These are phyloP conservation scores for Campoplex nolae DNA, from an alignment of 2,888 invertebrate species.

Conservation along the genomic window DNA sequence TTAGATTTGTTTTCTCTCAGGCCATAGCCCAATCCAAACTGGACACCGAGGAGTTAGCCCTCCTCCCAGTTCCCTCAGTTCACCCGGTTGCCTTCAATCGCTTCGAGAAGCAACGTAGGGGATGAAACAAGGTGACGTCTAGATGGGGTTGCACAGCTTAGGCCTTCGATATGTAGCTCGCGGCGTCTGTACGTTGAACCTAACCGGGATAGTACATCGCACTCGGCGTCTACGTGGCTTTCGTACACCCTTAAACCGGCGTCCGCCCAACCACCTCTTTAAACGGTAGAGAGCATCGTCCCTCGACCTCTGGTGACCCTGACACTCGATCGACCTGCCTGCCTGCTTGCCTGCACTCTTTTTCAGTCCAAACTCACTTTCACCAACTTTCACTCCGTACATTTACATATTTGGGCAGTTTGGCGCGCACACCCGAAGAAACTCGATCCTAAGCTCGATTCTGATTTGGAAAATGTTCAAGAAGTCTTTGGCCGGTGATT, in stretches of 20 bases:
- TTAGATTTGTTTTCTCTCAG: slow-evolving; percentile 14
- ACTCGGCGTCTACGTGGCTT: slow-evolving; percentile 50
- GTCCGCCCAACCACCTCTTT: slow-evolving; percentile 10
- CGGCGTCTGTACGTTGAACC: slow-evolving; percentile 78
- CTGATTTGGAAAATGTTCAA: neutral
- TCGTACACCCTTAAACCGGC: slow-evolving; percentile 12
- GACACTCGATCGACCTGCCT: slow-evolving; percentile 55
- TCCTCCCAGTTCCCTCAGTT: slow-evolving; percentile 25
- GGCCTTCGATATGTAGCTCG: slow-evolving; percentile 50
- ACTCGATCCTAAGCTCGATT: neutral
- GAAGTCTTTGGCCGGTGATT: neutral
- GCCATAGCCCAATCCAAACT: slow-evolving; percentile 21
- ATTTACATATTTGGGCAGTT: neutral
- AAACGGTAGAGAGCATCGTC: slow-evolving; percentile 24
- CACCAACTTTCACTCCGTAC: neutral
- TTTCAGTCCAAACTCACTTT: slow-evolving; percentile 17
- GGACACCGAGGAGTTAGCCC: slow-evolving; percentile 26
- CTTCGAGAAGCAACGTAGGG: slow-evolving; percentile 37
- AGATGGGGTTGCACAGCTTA: slow-evolving; percentile 62
- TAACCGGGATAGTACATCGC: slow-evolving; percentile 67
- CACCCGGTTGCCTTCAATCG: slow-evolving; percentile 50
- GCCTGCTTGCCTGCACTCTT: slow-evolving; percentile 30
- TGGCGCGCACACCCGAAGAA: neutral
- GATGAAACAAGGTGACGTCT: slow-evolving; percentile 32
- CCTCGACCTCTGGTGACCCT: slow-evolving; percentile 55